phyloP scores from a whole-genome alignment of 2,797 vertebrate species.

The Gallinago nigripennis region DNA sequence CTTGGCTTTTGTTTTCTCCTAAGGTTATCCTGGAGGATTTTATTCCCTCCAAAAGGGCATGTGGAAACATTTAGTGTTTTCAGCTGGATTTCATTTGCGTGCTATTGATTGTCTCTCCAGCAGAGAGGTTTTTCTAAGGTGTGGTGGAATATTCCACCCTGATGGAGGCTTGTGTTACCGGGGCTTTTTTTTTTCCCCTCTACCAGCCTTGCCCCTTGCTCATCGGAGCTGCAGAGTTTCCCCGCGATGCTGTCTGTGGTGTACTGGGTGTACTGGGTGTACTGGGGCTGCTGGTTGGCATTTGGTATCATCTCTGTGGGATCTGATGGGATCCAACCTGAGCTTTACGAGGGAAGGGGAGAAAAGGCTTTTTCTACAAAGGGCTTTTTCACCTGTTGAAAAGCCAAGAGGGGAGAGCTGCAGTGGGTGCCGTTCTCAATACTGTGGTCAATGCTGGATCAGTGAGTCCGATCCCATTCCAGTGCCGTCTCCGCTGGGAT shows the following conservation, averaged over 20 bases:
- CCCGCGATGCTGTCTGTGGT: neutral
- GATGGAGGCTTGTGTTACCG: accelerated
- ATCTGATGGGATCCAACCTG: neutral
- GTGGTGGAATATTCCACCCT: conserved; percentile 30
- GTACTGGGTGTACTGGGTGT: neutral
- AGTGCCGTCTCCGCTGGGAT: accelerated
- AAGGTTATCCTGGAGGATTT: conserved; percentile 19
- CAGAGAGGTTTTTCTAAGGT: neutral
- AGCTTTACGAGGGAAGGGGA: neutral
- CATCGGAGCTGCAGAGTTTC: accelerated
- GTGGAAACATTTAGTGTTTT: conserved; percentile 4
- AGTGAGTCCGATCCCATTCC: neutral
- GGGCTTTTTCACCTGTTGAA: conserved; percentile 36
- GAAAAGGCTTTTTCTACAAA: neutral
- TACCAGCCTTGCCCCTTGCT: neutral
- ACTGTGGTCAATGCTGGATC: neutral
- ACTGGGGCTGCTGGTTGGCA: neutral
- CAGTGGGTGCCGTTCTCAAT: neutral
- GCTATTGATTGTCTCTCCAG: conserved; percentile 7
- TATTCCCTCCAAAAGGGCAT: conserved; percentile 17
- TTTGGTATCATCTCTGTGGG: accelerated
- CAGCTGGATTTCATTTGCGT: conserved; percentile 6
- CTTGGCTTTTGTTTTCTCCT: conserved; percentile 29
- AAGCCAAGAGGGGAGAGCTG: neutral
- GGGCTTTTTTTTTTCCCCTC: accelerated